A percentile compares a stretch with the other conserved stretches of the same genome.
phyloP scores from a whole-genome alignment of 2,113 vertebrate species.

The Elgaria multicarinata region DNA sequence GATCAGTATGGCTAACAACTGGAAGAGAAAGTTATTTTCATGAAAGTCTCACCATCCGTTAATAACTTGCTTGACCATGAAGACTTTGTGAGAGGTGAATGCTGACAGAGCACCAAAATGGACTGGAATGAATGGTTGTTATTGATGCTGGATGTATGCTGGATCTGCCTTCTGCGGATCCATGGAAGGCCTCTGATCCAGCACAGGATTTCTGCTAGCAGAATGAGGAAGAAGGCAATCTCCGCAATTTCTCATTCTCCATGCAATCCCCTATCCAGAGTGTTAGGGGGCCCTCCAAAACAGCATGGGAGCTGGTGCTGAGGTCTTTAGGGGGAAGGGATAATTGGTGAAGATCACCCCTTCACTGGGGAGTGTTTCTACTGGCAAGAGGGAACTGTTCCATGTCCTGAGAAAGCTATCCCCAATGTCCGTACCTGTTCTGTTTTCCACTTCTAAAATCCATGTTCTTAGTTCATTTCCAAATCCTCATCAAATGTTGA shows the following conservation, averaged over 20 bases:
- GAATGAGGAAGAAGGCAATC: not conserved
- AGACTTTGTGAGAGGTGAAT: conserved; percentile 1
- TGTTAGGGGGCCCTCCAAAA: too few species aligned
- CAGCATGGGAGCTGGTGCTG: too few species aligned
- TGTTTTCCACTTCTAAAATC: conserved; percentile 15
- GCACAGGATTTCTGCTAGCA: not conserved
- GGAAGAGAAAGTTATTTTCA: not conserved
- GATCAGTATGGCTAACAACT: not conserved
- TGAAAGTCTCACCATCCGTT: not conserved
- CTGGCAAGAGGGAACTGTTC: not conserved
- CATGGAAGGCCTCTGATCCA: not conserved
- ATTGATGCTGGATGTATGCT: not conserved
- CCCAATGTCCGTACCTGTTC: not conserved
- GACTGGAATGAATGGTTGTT: not conserved
- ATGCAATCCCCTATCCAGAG: not conserved
- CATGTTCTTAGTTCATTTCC: not conserved
- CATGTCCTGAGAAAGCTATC: not conserved
- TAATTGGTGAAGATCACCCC: too few species aligned
- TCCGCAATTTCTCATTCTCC: too few species aligned
- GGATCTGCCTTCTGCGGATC: not conserved
- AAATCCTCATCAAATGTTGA: conserved; percentile 18
- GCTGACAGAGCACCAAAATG: not conserved
- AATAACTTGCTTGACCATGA: not conserved
- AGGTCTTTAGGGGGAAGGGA: too few species aligned
- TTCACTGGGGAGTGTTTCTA: not conserved